Conservation (phyloP, 1,140 invertebrate species). For the Nymphalis io region DNA sequence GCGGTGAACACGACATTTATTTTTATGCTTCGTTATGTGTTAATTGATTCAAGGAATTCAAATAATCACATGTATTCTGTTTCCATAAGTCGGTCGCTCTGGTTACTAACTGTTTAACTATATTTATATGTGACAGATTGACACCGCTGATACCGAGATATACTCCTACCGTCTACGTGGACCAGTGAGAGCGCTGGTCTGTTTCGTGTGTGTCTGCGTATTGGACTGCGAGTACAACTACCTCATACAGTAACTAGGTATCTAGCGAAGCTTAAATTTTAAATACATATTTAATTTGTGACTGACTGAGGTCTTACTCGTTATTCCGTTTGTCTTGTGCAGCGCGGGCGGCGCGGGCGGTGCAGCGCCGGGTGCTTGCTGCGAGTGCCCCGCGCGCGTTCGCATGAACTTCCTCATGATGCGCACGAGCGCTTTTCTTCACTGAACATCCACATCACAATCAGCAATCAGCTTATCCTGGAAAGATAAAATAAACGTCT, state of each 20-base stretch:
- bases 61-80: not conserved
- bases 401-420: conserved; percentile 67
- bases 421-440: conserved; percentile 1
- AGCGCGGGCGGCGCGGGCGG: conserved; percentile 21
- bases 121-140: too few species aligned
- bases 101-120: too few species aligned
- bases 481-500: not conserved
- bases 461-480: not conserved
- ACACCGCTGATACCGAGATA: too few species aligned
- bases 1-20: not conserved
- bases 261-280: too few species aligned
- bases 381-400: conserved; percentile 39
- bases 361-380: conserved; percentile 22
- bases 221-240: too few species aligned
- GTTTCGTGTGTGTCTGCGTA: too few species aligned
- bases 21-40: conserved; percentile 2
- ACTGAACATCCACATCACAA: not conserved
- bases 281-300: too few species aligned
- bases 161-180: too few species aligned
- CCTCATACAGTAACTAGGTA: too few species aligned
- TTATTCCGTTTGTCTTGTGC: conserved; percentile 49
- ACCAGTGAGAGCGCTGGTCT: too few species aligned
- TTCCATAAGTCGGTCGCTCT: too few species aligned
- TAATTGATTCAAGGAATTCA: conserved; percentile 8
- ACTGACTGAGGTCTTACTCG: conserved; percentile 38